phyloP scores from a whole-genome alignment of 2,113 vertebrate genomes.

The Pavo muticus region DNA sequence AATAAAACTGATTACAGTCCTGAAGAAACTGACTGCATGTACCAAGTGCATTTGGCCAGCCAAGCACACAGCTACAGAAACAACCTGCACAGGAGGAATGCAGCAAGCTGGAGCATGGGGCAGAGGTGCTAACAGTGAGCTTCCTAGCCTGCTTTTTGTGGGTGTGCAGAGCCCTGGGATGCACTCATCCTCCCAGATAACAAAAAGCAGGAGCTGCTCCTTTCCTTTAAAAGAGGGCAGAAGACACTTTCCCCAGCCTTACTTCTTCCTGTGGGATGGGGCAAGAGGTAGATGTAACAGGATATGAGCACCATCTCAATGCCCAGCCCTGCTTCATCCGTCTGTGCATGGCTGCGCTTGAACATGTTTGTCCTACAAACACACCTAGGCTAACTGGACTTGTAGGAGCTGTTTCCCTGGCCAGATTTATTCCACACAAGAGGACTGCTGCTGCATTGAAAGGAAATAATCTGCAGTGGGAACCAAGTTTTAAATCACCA shows the following conservation, averaged over 20 bases:
- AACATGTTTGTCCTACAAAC: not conserved
- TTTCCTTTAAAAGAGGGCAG: not conserved
- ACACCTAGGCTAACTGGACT: not conserved
- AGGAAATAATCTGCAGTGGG: not conserved
- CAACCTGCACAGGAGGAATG: accelerated
- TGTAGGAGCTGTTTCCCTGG: not conserved
- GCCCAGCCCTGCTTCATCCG: not conserved
- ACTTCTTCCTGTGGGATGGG: accelerated
- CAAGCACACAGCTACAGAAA: accelerated
- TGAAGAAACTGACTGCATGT: not conserved
- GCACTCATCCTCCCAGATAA: not conserved
- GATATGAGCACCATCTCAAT: accelerated
- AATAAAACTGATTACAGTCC: not conserved
- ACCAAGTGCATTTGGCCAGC: not conserved
- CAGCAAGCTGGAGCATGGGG: not conserved
- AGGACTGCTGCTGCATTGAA: not conserved
- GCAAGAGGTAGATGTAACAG: not conserved
- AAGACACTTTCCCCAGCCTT: not conserved
- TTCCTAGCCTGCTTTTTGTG: too few relatives aligned
- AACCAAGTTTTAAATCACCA: not conserved
- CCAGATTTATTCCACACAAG: not conserved
- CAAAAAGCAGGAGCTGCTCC: not conserved
- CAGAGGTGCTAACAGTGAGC: not conserved
- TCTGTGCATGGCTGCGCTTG: accelerated
- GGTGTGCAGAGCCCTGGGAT: not conserved